Conservation (phyloP, 1,140 invertebrate genomes). For the Leptinotarsa lineolata region DNA sequence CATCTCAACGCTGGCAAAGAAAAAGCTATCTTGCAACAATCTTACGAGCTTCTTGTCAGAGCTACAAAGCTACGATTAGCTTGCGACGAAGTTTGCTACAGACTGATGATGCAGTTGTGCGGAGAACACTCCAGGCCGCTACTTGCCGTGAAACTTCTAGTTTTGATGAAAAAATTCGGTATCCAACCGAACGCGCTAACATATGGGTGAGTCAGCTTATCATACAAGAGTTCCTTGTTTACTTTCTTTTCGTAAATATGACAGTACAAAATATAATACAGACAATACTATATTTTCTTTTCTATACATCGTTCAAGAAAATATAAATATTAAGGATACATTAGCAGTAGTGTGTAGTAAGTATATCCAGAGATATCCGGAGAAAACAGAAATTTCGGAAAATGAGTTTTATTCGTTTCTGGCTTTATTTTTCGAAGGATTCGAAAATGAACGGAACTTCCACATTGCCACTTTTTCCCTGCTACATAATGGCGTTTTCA, state of each 20-base stretch:
- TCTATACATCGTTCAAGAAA: too few species aligned
- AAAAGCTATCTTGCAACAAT: constrained; percentile 77
- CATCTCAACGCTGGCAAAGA: constrained; percentile 67
- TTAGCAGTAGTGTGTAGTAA: too few species aligned
- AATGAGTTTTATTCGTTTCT: too few species aligned
- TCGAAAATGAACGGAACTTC: too few species aligned
- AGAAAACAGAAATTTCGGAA: too few species aligned
- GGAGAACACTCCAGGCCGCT: constrained; percentile 92
- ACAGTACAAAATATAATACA: constrained; percentile 14
- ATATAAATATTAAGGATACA: too few species aligned
- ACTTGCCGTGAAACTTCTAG: constrained; percentile 91
- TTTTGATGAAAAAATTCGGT: constrained; percentile 93
- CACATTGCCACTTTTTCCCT: too few species aligned
- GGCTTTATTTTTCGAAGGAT: too few species aligned
- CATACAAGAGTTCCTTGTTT: background rate
- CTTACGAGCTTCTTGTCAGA: constrained; percentile 84
- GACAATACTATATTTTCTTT: too few species aligned
- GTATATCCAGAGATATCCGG: too few species aligned
- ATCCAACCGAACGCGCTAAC: constrained; percentile 97
- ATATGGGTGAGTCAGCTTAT: constrained; percentile 76
- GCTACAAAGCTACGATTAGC: constrained; percentile 82
- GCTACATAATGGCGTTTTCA: too few species aligned
- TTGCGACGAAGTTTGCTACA: constrained; percentile 96
- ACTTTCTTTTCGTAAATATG: background rate
- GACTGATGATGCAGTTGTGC: constrained; percentile 98